Base-by-base conservation (phyloP, 2,888 invertebrate genomes). In the Dasysyrphus tricinctus region DNA sequence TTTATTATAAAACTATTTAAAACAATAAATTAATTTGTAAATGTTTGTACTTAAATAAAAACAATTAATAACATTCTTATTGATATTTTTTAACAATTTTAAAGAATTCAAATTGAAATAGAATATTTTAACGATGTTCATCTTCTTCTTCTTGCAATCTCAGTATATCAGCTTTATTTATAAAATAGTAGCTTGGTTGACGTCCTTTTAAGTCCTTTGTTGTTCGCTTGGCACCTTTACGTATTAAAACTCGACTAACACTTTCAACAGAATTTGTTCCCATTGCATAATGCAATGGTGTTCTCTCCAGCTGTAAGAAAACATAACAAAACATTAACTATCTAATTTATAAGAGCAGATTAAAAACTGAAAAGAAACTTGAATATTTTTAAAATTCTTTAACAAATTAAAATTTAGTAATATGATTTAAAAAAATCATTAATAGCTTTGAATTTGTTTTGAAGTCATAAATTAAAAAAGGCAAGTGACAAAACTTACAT, bases 201-300 rank as follows among this genome's bases (percentile, higher is more conserved):
- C 97, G 94, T 77, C 97, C 97, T 93, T 97, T 97, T 90, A 98
- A 93, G 93, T 98, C 98, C 91, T 97, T 97, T 5, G 95, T 93
- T 0, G 96, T 96, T 81, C 97, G 94, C 91, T 96, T 96, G 51
- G 97, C 96, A 42, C 98, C 98, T 11, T 96, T 95, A 90, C 96
- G 95, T 72, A 97, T 97, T 37, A 98, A 93, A 70, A 97, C 95
- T 88, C 95, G 94, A 90, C 97, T 97, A 57, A 97, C 93, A 11
- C 95, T 94, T 92, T 98, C 97, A 78, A 97, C 96, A 88, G 96
- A 95, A 78, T 96, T 96, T 4, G 97, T 95, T 8, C 97, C 97
- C 97, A 97, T 97, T 0, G 97, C 97, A 92, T 98, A 98, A 92
- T 98, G 98, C 39, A 98, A 93, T 1, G 97, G 95, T 12, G 97